Conservation (phyloP, 2,797 vertebrate species). For the Anas bahamensis region DNA sequence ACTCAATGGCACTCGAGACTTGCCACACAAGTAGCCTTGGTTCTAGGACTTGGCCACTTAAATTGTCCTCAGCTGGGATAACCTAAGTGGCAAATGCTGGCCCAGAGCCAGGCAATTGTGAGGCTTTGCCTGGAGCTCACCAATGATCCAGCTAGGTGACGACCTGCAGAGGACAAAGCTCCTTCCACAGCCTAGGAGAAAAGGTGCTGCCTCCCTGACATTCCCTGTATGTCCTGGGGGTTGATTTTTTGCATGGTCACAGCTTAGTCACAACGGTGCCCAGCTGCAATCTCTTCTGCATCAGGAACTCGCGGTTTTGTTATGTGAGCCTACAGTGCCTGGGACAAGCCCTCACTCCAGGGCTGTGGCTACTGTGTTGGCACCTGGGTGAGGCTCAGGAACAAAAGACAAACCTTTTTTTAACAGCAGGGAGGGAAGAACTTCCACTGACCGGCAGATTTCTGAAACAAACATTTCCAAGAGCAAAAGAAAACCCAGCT, state of each 20-base stretch:
- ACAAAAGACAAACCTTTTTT: background rate
- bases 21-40: background rate
- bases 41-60: background rate
- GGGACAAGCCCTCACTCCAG: background rate
- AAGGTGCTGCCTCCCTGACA: background rate
- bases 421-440: background rate
- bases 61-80: fast-evolving
- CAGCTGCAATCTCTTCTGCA: background rate
- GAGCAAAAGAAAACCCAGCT: background rate
- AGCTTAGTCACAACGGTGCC: background rate
- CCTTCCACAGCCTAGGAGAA: background rate
- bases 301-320: background rate
- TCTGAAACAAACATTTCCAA: background rate
- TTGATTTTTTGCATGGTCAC: background rate
- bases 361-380: background rate
- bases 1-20: background rate
- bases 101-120: background rate
- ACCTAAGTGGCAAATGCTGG: background rate
- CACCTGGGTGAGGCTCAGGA: background rate
- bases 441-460: background rate
- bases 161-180: background rate
- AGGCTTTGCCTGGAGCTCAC: background rate
- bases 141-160: background rate
- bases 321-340: background rate
- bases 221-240: background rate